These are phyloP conservation scores for Campoplex capitator DNA, from an alignment of 2,888 invertebrate genomes.

Conservation along the genomic window DNA sequence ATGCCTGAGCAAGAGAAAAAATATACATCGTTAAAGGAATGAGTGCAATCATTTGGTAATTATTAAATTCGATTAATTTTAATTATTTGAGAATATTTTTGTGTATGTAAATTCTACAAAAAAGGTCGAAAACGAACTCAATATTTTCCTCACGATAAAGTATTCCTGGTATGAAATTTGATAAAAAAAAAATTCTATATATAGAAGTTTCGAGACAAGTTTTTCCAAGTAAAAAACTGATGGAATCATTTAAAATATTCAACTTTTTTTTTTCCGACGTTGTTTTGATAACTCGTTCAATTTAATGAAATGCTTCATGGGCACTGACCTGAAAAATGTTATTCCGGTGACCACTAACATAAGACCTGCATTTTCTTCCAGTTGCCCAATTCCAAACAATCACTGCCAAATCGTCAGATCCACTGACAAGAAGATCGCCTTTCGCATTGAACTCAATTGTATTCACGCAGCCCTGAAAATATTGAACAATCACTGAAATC, in stretches of 20 bases:
- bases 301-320: background rate
- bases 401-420: conserved; percentile 95
- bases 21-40: background rate
- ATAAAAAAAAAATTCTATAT: no score
- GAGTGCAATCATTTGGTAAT: background rate
- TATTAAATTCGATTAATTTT: background rate
- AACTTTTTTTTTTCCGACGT: background rate
- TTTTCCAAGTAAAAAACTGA: no score
- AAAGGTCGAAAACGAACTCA: no score
- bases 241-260: background rate
- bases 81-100: no score
- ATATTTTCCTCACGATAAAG: no score
- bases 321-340: conserved; percentile 94
- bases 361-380: conserved; percentile 88
- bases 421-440: conserved; percentile 92
- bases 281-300: conserved; percentile 70
- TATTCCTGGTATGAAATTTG: no score
- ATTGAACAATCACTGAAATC: background rate
- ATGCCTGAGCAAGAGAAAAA: conserved; percentile 85
- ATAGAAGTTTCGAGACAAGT: no score
- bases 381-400: conserved; percentile 96
- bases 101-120: no score
- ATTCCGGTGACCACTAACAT: conserved; percentile 92
- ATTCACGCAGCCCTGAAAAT: conserved; percentile 93
- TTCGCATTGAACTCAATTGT: conserved; percentile 94